Evolutionary conservation across 2,797 vertebrate genomes (phyloP).

Genomic region (Hydrocynus forskahlii): DNA sequence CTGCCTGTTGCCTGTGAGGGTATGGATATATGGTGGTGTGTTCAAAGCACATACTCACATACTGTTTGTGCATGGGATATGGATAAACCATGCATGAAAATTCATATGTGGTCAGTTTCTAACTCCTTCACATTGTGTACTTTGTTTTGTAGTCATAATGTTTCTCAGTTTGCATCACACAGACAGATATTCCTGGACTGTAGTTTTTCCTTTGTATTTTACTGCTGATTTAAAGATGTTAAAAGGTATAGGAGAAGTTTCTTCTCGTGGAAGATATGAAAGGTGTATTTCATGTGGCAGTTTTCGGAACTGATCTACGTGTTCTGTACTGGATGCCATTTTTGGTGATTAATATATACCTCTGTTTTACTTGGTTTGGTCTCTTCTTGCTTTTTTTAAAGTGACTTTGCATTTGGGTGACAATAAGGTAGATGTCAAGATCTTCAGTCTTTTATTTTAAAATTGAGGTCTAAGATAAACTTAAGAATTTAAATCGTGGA

Average conservation of each 20-base stretch:
- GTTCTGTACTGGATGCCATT: neutral
- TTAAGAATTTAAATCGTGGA: too few species aligned
- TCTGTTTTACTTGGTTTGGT: neutral
- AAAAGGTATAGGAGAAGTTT: neutral
- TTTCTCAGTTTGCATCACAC: neutral
- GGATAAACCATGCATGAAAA: conserved; percentile 30
- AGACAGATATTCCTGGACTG: neutral
- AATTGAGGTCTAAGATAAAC: neutral
- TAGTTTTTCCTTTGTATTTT: too few species aligned
- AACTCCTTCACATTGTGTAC: neutral
- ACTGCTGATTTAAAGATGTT: neutral
- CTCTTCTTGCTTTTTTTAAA: neutral
- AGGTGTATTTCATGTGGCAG: neutral
- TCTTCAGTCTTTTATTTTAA: too few species aligned
- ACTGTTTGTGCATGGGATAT: conserved; percentile 44
- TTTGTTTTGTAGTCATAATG: neutral
- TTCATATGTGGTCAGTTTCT: neutral
- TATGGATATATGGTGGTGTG: conserved; percentile 44
- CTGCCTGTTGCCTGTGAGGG: conserved; percentile 55
- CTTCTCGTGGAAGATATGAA: neutral
- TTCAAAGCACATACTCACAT: conserved; percentile 14
- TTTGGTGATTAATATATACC: neutral
- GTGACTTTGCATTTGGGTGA: neutral
- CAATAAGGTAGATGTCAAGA: neutral
- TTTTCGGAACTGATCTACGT: neutral